phyloP scores from a whole-genome alignment of 2,797 vertebrate species.

The Arrhamphus sclerolepis region DNA sequence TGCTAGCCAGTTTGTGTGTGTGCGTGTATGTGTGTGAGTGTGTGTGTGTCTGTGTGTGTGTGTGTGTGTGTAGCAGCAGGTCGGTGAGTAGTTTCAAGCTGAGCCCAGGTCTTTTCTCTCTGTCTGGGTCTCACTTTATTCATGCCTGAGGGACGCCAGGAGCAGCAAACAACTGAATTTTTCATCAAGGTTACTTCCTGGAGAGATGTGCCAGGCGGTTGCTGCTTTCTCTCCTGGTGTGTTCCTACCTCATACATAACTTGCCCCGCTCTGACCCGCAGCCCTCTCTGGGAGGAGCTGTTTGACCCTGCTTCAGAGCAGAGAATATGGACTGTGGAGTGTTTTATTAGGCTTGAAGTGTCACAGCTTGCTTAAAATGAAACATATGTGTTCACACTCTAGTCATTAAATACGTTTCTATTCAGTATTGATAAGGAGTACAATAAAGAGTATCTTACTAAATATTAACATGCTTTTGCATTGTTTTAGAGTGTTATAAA shows the following conservation, averaged over 20 bases:
- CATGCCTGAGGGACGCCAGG: conserved; percentile 80
- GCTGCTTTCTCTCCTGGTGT: conserved; percentile 61
- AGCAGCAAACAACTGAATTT: conserved; percentile 84
- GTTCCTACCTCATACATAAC: conserved; percentile 77
- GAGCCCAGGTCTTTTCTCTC: conserved; percentile 79
- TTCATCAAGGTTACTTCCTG: conserved; percentile 84
- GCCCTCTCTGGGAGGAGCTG: conserved; percentile 59
- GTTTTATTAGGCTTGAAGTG: conserved; percentile 40
- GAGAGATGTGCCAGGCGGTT: conserved; percentile 77
- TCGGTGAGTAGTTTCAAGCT: conserved; percentile 74
- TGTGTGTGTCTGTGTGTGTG: conserved; percentile 55
- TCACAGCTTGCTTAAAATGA: conserved; percentile 1
- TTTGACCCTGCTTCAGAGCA: conserved; percentile 65
- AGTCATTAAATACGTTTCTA: too few relatives aligned
- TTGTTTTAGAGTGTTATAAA: not conserved
- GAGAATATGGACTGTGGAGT: conserved; percentile 49
- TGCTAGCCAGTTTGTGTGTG: conserved; percentile 56
- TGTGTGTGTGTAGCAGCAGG: conserved; percentile 54
- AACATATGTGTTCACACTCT: too few relatives aligned
- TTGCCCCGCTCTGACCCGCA: conserved; percentile 73
- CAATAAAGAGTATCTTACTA: too few relatives aligned
- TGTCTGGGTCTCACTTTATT: conserved; percentile 80
- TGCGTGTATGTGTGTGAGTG: conserved; percentile 54
- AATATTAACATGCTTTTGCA: too few relatives aligned
- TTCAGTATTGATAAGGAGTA: too few relatives aligned